Evolutionary conservation across 30 jellyfish, hydroid and myxozoan species (phyloP).

Genomic region (Cassiopea xamachana): DNA sequence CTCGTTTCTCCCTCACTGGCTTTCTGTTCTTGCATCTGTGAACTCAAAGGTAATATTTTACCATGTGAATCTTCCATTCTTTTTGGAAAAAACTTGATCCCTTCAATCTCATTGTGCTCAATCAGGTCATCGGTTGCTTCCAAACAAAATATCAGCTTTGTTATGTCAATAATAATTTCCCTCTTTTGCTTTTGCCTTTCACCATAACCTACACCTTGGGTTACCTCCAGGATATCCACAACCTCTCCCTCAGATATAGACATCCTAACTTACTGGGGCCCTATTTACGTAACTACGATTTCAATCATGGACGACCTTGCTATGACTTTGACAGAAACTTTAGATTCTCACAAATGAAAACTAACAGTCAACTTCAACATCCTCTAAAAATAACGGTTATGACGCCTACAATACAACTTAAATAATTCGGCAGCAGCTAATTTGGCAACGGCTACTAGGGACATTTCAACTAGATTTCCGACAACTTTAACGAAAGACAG

Average conservation of each 20-base stretch:
- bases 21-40: conserved; percentile 51
- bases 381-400: too few relatives aligned
- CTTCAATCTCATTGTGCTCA: conserved; percentile 53
- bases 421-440: too few relatives aligned
- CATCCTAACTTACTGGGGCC: conserved; percentile 67
- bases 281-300: conserved; percentile 11
- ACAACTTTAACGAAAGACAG: too few relatives aligned
- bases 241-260: conserved; percentile 30
- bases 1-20: conserved; percentile 53
- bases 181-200: conserved; percentile 52
- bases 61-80: conserved; percentile 39
- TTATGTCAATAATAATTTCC: conserved; percentile 49
- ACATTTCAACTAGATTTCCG: too few relatives aligned
- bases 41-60: conserved; percentile 32
- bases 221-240: conserved; percentile 46
- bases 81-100: conserved; percentile 36
- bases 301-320: conserved; percentile 9
- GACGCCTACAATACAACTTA: too few relatives aligned
- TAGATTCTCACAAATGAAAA: conserved; percentile 33
- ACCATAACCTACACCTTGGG: conserved; percentile 31
- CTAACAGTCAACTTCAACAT: neutral
- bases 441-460: too few relatives aligned
- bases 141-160: conserved; percentile 50
- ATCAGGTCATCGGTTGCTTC: conserved; percentile 58
- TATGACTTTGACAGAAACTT: conserved; percentile 14